phyloP scores from a whole-genome alignment of 2,113 vertebrate genomes.

The Notiomystis cincta region DNA sequence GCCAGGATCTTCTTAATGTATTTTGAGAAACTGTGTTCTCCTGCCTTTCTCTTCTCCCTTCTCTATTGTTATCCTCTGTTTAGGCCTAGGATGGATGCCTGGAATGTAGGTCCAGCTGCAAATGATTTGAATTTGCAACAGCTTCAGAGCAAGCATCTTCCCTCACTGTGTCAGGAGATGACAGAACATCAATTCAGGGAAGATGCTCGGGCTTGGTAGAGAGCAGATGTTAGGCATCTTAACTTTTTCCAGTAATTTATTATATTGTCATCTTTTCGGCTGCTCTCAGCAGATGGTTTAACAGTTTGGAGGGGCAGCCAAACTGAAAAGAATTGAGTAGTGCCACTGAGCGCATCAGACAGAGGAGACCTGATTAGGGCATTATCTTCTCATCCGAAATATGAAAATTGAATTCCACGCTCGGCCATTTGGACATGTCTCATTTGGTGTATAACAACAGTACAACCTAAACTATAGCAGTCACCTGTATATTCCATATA shows the following conservation, averaged over 20 bases:
- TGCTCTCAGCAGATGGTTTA: slow-evolving; percentile 42
- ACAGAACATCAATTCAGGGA: background rate
- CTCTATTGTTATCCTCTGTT: background rate
- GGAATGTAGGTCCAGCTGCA: background rate
- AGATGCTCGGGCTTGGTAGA: background rate
- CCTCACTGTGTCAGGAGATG: background rate
- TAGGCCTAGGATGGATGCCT: background rate
- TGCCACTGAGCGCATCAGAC: background rate
- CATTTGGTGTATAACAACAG: background rate
- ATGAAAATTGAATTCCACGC: background rate
- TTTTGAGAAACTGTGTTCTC: slow-evolving; percentile 1
- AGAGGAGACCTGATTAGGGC: background rate
- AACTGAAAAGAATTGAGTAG: slow-evolving; percentile 18
- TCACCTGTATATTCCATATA: background rate
- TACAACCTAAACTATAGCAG: background rate
- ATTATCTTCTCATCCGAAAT: slow-evolving; percentile 10
- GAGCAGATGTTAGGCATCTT: slow-evolving; percentile 38
- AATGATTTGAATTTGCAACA: background rate
- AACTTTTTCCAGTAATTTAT: slow-evolving; percentile 38
- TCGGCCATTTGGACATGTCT: background rate
- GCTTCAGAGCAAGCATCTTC: slow-evolving; percentile 4
- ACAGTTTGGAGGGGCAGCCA: slow-evolving; percentile 7
- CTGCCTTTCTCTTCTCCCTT: background rate
- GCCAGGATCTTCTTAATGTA: background rate
- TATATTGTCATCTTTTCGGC: slow-evolving; percentile 15